Evolutionary conservation across 1,140 invertebrate species (phyloP), one percentile per base, ranked within the genome.

Genomic region (Tribolium madens): DNA sequence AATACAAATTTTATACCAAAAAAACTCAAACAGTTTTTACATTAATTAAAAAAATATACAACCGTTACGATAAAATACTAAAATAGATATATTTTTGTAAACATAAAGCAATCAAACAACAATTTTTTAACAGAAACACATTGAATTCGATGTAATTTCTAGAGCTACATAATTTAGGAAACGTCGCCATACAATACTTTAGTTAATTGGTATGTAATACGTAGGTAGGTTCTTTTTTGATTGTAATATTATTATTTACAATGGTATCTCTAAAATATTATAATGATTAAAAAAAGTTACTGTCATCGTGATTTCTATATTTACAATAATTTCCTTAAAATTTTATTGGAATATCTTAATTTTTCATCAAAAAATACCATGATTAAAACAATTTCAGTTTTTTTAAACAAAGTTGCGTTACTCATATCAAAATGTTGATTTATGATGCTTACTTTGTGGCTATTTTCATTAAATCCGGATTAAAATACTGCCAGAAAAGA

Each of bases 81-180:
- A n/a, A 6, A 31, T 31, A 31, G 6, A 18, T 60, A 21, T 21
- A 60, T 60, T 26, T 60, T 60, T 60, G 26, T 18, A 9, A 33
- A 31, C 26, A 64, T 21, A 4, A 64, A 64, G 13, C 21, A 12
- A 21, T 21, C 57, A 64, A 64, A 64, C 26, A 64, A 57, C 21
- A 26, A 10, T n/a, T 64, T 64, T 64, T 4, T 1, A 64, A 64
- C 57, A 64, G 26, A 64, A 64, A 64, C 7, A 64, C 57, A 64
- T n/a, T 64, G 21, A 60, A 64, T 64, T 64, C 57, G 57, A 64
- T 64, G 57, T 64, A 33, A 33, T 64, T 18, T 33, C 57, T 64
- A 64, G 36, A 64, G 21, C 57, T 64, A 64, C 57, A 3, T 2
- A 64, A 64, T 33, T 64, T 33, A 57, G 21, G 21, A 64, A 64